Base-by-base conservation (phyloP, 2,888 invertebrate species). In the Heliconius ethilla region DNA sequence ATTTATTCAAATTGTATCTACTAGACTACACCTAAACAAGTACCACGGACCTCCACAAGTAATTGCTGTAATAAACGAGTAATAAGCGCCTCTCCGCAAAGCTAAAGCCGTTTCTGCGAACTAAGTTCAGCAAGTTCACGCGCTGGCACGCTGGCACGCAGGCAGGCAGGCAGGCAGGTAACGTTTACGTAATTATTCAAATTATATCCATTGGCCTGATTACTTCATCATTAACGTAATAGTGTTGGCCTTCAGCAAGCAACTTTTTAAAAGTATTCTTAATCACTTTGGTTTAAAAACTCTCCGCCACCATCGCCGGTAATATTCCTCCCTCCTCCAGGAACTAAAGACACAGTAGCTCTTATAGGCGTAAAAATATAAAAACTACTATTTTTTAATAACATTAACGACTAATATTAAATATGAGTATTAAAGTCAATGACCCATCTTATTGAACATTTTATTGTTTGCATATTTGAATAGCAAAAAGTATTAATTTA, bases 201-300 rank as follows among this genome's bases (percentile, higher is more conserved):
- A 74, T 74, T 74, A 63, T 74, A 74, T 70, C 70, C 63, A 74
- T 40, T 74, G 73, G 63, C 73, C 73, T 63, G 37, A 74, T 74
- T 74, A 62, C 63, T 63, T 37, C 37, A 74, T 63, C 25, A 62
- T 63, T 62, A 74, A 62, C 40, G 73, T 63, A 74, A 74, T 74
- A 25, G 40, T 62, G 13, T 74, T 63, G 62, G 37, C 73, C 73
- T 74, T 74, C 40, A 25, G 40, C 27, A 11, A 74, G 63, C 73
- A 74, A 63, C 40, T 74, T 74, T 33, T 74, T 25, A 63, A 73
- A 73, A 74, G 73, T 74, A 55, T 51, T 70, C 10, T 70, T 70
- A 55, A 33, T 70, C 33, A 55, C 55, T 51, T 70, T 70, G 33
- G 29, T 33, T 55, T 70, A 70, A 70, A 33, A 22, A 27, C 11